Base-by-base conservation (phyloP, 1,140 invertebrate genomes). In the Pinna nobilis region DNA sequence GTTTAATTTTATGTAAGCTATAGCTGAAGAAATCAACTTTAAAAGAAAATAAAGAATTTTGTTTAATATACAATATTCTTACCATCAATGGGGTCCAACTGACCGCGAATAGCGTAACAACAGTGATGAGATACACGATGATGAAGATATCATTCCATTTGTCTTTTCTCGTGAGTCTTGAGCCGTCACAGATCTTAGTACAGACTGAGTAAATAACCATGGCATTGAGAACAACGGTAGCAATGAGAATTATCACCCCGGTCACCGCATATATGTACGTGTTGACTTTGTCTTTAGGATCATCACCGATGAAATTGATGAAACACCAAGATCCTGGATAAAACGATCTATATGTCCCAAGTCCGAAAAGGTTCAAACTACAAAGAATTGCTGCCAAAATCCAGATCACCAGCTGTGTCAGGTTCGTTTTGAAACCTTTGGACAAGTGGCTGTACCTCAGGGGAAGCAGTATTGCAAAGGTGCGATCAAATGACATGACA, bases 251-350 rank as follows among this genome's bases (percentile, higher is more conserved):
- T 9, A 65, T 28, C 44, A 88, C 61, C 5, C 82, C 86, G 15
- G 84, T 39, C 6, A 70, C 73, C n/a, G 84, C 80, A 59, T 87
- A 88, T 30, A 82, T 70, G 70, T 79, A 82, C 25, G 76, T 74
- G 64, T 84, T 86, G 5, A 81, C 70, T 23, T 74, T 73, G 47
- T 77, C 55, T 47, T 71, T 55, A 3, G 66, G 13, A 49, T 73
- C 55, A 1, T 67, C 50, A 51, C 76, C 71, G 23, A 63, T 70
- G 41, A 86, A 84, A 68, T 88, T 87, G 44, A 88, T 80, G 81
- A 89, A 90, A 72, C 88, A 90, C 89, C 89, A 90, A 32, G 88
- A 88, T 7, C 83, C 80, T 0, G 88, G 88, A 77, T 82, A 89
- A 44, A 86, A 86, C 3, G 76, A 35, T 11, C 80, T 77, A 53